Evolutionary conservation across 2,113 vertebrate genomes (phyloP).

Genomic region (Trochalopteron elliotii): DNA sequence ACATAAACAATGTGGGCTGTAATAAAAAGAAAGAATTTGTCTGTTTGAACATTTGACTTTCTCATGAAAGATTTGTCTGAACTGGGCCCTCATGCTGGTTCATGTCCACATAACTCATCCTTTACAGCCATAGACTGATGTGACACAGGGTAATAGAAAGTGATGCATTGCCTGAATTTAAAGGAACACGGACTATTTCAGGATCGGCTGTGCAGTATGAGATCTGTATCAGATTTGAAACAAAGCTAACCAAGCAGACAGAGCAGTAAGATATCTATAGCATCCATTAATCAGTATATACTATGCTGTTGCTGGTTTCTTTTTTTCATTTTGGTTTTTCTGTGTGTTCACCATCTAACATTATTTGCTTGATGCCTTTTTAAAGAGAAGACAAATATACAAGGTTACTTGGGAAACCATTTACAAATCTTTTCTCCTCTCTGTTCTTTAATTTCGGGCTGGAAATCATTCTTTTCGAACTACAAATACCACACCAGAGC

Average conservation of each 20-base stretch:
- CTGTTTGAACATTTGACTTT: conserved; percentile 46
- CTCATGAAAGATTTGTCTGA: conserved; percentile 55
- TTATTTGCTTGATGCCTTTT: conserved; percentile 52
- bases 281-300: conserved; percentile 77
- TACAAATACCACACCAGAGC: not conserved
- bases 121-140: conserved; percentile 73
- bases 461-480: not conserved
- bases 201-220: conserved; percentile 70
- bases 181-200: conserved; percentile 78
- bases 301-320: not conserved
- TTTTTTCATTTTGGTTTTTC: not conserved
- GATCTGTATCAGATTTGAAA: conserved; percentile 81
- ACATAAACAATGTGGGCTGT: not conserved
- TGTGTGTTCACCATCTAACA: not conserved
- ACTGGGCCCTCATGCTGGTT: conserved; percentile 65
- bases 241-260: conserved; percentile 81
- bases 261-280: conserved; percentile 73
- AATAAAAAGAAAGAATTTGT: conserved; percentile 2
- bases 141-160: conserved; percentile 78
- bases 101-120: conserved; percentile 76
- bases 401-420: conserved; percentile 24
- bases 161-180: conserved; percentile 83
- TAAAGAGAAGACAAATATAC: conserved; percentile 29
- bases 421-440: not conserved
- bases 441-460: not conserved